Base-by-base conservation (phyloP, 2,113 vertebrate genomes). In the Sarotherodon lohbergeri region DNA sequence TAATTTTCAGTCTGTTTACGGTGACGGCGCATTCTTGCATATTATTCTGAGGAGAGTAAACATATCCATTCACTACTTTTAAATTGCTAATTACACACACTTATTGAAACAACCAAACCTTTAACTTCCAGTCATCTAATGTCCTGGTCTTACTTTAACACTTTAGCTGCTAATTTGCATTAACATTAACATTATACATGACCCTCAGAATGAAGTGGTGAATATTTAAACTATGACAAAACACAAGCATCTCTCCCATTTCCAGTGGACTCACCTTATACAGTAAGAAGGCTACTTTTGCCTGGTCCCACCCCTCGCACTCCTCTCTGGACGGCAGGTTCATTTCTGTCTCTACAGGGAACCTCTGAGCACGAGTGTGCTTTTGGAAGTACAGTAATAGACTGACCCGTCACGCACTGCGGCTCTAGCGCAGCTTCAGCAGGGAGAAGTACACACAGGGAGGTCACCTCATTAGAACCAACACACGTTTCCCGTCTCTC, bases 251-350 rank as follows among this genome's bases (percentile, higher is more conserved):
- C 7, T 27, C 24, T 24, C 24, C 46, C 4, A 22, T 79, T 82
- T 81, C 55, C 68, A 27, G 46, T 13, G 14, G 19, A 76, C 96
- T 95, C 96, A 98, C 98, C 97, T 97, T 96, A 92, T 76, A 88
- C 91, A 98, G 90, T 61, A 97, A 97, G 83, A 92, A 76, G 76
- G 96, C 96, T 43, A 98, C 96, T 88, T 97, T 96, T 6, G 81
- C 56, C n/a, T 96, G 80, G 80, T 96, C 96, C 97, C 97, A 98
- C 17, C 88, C 94, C 84, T 97, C 96, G 83, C 95, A 97, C 86
- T 98, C 96, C 76, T 98, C 97, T 85, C 95, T 96, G 90, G 95
- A 93, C 14, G 97, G 97, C 82, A 98, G 92, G 91, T 96, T 97
- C 93, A 96, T 96, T 63, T 95, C 91, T 93, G 95, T 94, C 71